A percentile compares a stretch with the other conserved stretches of the same genome.
Conservation (phyloP, 2,888 invertebrate genomes). For the Diarsia brunnea region DNA sequence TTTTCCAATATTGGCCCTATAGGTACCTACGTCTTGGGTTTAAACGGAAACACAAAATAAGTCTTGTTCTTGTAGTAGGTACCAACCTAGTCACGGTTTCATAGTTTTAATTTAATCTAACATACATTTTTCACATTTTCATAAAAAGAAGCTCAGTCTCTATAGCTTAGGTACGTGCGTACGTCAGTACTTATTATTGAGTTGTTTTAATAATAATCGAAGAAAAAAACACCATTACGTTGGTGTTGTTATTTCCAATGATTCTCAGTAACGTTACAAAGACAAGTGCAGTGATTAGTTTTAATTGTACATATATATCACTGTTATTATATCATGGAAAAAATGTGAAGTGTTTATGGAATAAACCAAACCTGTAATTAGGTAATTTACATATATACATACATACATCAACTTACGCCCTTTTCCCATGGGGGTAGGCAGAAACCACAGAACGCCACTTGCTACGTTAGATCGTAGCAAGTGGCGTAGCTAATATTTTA, state of each 20-base stretch:
- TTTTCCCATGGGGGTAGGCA: no score
- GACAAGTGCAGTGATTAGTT: slow-evolving; percentile 9
- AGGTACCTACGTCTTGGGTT: neutral
- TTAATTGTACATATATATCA: slow-evolving; percentile 13
- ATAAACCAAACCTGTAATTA: neutral
- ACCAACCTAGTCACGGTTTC: neutral
- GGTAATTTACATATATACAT: no score
- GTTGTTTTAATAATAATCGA: neutral
- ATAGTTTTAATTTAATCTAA: neutral
- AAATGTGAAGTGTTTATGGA: neutral
- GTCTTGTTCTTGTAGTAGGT: neutral
- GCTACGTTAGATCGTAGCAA: no score
- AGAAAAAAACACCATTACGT: neutral
- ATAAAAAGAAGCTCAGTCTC: neutral
- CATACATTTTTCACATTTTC: neutral
- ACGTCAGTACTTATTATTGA: neutral
- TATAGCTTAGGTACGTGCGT: neutral
- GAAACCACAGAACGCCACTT: no score
- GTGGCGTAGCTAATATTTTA: no score
- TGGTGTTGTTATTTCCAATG: neutral
- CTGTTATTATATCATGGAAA: neutral
- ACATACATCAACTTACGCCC: no score
- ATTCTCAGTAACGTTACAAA: slow-evolving; percentile 12
- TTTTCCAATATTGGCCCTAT: neutral
- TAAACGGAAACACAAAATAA: neutral